Conservation (phyloP, 2,888 invertebrate species). For the Hydrotaea cyrtoneurina region DNA sequence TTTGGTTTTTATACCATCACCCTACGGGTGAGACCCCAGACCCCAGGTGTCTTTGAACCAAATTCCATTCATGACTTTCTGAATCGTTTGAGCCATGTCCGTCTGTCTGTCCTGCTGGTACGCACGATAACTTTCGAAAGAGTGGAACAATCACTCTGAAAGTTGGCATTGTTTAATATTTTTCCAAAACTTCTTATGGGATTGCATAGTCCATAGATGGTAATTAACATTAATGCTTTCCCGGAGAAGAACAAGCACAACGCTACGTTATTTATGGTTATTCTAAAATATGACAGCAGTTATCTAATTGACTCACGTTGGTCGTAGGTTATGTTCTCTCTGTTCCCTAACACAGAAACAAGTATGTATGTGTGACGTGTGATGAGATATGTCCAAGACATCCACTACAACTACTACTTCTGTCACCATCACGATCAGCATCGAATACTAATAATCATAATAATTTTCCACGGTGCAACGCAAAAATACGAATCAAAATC, state of each 20-base stretch:
- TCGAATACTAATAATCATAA: constrained; percentile 68
- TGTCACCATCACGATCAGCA: constrained; percentile 31
- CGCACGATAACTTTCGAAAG: too few species aligned
- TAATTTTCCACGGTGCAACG: constrained; percentile 71
- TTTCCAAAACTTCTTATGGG: neutral
- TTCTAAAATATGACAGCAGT: constrained; percentile 63
- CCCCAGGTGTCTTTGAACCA: too few species aligned
- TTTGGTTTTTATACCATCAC: too few species aligned
- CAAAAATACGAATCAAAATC: constrained; percentile 72
- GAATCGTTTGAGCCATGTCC: too few species aligned
- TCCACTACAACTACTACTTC: neutral
- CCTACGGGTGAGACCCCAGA: too few species aligned
- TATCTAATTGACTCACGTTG: constrained; percentile 61
- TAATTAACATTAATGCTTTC: constrained; percentile 59
- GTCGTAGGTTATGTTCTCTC: neutral
- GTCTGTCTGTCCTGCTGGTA: too few species aligned
- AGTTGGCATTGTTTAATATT: too few species aligned
- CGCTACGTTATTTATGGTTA: constrained; percentile 53
- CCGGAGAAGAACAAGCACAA: constrained; percentile 30
- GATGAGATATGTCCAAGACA: neutral
- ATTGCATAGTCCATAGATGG: neutral
- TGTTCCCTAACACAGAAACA: neutral
- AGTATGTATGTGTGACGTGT: constrained; percentile 14
- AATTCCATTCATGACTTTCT: too few species aligned
- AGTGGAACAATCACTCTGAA: too few species aligned